These are phyloP conservation scores for Acleris cristana DNA, from an alignment of 2,888 invertebrate genomes.

Conservation along the genomic window DNA sequence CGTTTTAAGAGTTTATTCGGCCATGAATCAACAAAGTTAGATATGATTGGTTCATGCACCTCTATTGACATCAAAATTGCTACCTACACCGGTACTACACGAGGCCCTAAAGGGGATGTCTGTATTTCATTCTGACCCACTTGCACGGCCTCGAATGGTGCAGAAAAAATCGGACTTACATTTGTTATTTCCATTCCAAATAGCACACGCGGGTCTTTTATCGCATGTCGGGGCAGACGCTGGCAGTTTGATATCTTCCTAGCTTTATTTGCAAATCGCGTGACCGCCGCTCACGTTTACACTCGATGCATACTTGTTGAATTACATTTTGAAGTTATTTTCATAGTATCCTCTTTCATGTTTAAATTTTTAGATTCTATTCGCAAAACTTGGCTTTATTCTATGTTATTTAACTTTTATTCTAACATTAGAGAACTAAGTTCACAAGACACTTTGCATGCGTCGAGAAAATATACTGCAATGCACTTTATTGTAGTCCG, in stretches of 20 bases:
- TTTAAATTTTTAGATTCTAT: not conserved
- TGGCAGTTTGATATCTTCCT: conserved; percentile 74
- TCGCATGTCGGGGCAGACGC: conserved; percentile 69
- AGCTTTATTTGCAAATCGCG: conserved; percentile 81
- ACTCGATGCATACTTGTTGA: conserved; percentile 71
- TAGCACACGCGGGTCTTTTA: conserved; percentile 62
- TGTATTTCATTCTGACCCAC: conserved; percentile 25
- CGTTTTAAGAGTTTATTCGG: no score
- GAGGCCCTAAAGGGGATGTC: conserved; percentile 6
- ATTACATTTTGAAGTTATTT: conserved; percentile 58
- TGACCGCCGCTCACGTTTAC: conserved; percentile 62
- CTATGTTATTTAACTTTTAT: not conserved
- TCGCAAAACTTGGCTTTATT: not conserved
- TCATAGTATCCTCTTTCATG: conserved; percentile 44
- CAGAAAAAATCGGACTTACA: conserved; percentile 57
- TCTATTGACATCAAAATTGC: not conserved
- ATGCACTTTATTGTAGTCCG: not conserved
- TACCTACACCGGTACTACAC: conserved; percentile 1
- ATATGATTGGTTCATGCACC: not conserved
- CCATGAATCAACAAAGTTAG: no score
- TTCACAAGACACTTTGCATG: conserved; percentile 10
- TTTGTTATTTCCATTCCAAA: conserved; percentile 73
- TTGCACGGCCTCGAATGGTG: conserved; percentile 7
- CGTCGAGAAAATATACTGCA: conserved; percentile 1
- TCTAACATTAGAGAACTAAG: conserved; percentile 4